A percentile compares a stretch with the other conserved stretches of the same genome.
Evolutionary conservation across 2,888 invertebrate species (phyloP).

Genomic region (Ormyrus rosae): DNA sequence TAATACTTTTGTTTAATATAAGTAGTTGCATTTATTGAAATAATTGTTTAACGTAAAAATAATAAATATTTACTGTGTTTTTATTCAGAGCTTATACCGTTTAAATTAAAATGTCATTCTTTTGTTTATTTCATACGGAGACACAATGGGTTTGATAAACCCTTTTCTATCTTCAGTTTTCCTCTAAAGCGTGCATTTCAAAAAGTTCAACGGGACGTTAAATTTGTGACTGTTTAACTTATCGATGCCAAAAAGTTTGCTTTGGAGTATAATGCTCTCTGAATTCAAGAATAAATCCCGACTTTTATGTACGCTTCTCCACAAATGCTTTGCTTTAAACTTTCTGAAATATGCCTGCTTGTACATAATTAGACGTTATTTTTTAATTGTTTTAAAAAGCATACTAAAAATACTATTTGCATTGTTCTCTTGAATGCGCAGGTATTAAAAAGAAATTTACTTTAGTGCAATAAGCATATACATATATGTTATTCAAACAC

Average conservation of each 20-base stretch:
- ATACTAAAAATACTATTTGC: too few species aligned
- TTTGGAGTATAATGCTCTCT: not conserved
- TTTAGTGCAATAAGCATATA: not conserved
- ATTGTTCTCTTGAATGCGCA: too few species aligned
- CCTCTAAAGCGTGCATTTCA: not conserved
- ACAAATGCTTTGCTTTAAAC: too few species aligned
- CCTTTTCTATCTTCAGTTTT: not conserved
- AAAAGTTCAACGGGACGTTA: constrained; percentile 29
- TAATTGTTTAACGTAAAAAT: too few species aligned
- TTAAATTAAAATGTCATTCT: not conserved
- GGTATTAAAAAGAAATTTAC: not conserved
- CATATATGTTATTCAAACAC: not conserved
- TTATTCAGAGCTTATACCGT: too few species aligned
- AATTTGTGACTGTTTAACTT: constrained; percentile 48
- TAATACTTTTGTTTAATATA: too few species aligned
- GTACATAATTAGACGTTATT: too few species aligned
- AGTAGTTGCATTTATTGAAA: too few species aligned
- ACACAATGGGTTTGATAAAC: not conserved
- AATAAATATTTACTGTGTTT: too few species aligned
- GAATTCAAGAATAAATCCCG: not conserved
- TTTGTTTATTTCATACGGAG: not conserved
- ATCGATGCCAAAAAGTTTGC: constrained; percentile 38
- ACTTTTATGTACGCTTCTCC: not conserved
- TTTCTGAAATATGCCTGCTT: too few species aligned
- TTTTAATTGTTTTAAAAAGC: too few species aligned